A percentile compares a stretch with the other conserved stretches of the same genome.
Evolutionary conservation across 2,888 invertebrate species (phyloP).

Genomic region (Oscheius onirici): DNA sequence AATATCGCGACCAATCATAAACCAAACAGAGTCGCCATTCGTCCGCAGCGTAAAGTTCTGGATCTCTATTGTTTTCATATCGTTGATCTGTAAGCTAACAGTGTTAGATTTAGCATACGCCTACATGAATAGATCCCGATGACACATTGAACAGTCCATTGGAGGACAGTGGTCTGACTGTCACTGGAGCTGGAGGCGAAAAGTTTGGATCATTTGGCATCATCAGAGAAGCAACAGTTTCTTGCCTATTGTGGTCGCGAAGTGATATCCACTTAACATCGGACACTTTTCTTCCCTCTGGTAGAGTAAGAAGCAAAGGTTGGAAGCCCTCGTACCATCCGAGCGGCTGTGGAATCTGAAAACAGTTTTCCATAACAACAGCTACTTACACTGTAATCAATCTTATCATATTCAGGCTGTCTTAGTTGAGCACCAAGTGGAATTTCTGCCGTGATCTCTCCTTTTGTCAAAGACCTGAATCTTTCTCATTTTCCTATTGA

Average conservation of each 20-base stretch:
- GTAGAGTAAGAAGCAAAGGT: conserved; percentile 66
- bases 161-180: conserved; percentile 59
- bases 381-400: conserved; percentile 39
- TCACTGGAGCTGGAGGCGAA: conserved; percentile 56
- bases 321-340: conserved; percentile 69
- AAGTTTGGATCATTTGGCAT: conserved; percentile 66
- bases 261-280: conserved; percentile 68
- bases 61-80: conserved; percentile 69
- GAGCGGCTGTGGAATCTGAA: conserved; percentile 51
- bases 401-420: conserved; percentile 45
- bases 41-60: conserved; percentile 63
- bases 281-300: conserved; percentile 52
- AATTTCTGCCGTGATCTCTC: not conserved
- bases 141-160: conserved; percentile 57
- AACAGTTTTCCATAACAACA: not conserved
- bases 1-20: conserved; percentile 70
- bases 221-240: conserved; percentile 60
- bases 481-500: not conserved
- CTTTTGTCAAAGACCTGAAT: not conserved
- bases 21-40: conserved; percentile 69
- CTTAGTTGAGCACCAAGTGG: conserved; percentile 40
- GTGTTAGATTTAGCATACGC: not conserved
- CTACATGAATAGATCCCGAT: conserved; percentile 64
- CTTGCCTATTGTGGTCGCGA: conserved; percentile 65
- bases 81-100: conserved; percentile 57